phyloP scores from a whole-genome alignment of 1,140 invertebrate species.

The Telenomus remus region DNA sequence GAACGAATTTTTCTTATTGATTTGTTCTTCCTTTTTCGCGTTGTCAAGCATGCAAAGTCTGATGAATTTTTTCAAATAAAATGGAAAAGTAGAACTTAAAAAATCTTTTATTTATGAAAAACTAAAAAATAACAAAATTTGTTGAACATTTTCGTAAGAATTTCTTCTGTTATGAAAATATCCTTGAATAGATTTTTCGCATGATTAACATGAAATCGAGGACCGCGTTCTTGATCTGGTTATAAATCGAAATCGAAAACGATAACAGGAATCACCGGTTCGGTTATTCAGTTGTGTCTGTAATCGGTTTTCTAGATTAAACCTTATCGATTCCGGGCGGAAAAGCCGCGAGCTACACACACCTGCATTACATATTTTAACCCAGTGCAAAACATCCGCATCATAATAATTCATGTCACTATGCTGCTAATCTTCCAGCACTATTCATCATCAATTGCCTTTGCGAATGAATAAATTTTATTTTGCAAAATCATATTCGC shows the following conservation, averaged over 20 bases:
- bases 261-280: constrained; percentile 48
- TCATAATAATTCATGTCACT: constrained; percentile 45
- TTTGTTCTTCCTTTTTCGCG: constrained; percentile 7
- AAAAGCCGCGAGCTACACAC: constrained; percentile 25
- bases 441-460: constrained; percentile 22
- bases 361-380: constrained; percentile 47
- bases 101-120: too few relatives aligned
- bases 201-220: constrained; percentile 33
- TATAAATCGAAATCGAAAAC: constrained; percentile 51
- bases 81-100: too few relatives aligned
- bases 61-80: too few relatives aligned
- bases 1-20: constrained; percentile 40
- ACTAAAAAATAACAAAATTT: too few relatives aligned
- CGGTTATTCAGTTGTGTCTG: constrained; percentile 45
- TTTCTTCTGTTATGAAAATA: too few relatives aligned
- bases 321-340: constrained; percentile 43
- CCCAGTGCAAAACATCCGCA: constrained; percentile 22
- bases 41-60: too few relatives aligned
- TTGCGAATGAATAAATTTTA: too few relatives aligned
- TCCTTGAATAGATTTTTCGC: constrained; percentile 12
- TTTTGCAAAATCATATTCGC: too few relatives aligned
- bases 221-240: constrained; percentile 22
- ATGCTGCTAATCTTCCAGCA: constrained; percentile 12
- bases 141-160: too few relatives aligned
- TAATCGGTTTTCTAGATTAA: constrained; percentile 57